Evolutionary conservation across 2,888 invertebrate genomes (phyloP).

Genomic region (Rhabditoides inermis): DNA sequence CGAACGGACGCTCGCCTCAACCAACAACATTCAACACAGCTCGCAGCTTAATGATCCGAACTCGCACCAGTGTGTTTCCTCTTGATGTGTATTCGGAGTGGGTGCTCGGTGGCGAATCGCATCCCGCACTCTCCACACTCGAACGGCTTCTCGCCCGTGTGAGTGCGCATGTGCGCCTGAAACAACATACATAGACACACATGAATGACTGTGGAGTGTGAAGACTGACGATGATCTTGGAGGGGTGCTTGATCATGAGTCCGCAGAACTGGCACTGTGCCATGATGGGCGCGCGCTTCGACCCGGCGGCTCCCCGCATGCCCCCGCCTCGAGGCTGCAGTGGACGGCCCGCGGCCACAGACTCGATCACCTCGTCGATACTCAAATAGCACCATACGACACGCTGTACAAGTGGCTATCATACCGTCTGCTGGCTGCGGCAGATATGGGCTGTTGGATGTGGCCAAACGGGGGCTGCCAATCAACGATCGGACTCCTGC

Average conservation of each 20-base stretch:
- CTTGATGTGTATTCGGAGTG: constrained; percentile 29
- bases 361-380: constrained; percentile 29
- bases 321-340: constrained; percentile 3
- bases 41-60: neutral
- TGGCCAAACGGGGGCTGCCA: constrained; percentile 9
- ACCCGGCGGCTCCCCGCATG: neutral
- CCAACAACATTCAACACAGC: neutral
- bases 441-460: constrained; percentile 8
- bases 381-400: constrained; percentile 6
- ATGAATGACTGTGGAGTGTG: neutral
- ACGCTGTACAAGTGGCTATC: neutral
- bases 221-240: constrained; percentile 25
- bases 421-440: constrained; percentile 12
- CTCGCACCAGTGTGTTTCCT: constrained; percentile 28
- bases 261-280: constrained; percentile 38
- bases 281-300: constrained; percentile 14
- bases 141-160: constrained; percentile 35
- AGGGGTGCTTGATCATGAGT: constrained; percentile 32
- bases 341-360: constrained; percentile 18
- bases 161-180: constrained; percentile 34
- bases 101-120: constrained; percentile 15
- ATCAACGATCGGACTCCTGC: constrained; percentile 4
- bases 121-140: constrained; percentile 30
- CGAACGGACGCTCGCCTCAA: constrained; percentile 23
- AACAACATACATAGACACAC: neutral